Evolutionary conservation across 2,113 vertebrate genomes (phyloP).

Genomic region (Azemiops feae): DNA sequence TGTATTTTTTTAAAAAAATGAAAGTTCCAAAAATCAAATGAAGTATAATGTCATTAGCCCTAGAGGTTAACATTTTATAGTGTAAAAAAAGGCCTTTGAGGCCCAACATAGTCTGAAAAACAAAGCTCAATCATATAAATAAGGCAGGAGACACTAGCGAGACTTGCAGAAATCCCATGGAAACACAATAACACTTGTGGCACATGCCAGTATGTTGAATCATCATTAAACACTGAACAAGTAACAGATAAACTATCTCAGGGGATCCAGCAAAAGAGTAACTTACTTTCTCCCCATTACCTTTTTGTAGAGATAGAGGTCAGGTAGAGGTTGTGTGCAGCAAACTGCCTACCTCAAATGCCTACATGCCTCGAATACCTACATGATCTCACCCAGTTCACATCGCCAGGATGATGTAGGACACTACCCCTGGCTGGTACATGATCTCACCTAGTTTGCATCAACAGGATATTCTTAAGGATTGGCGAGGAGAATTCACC

Average conservation of each 20-base stretch:
- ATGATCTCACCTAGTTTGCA: too few relatives aligned
- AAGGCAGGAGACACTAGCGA: background rate
- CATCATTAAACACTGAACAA: background rate
- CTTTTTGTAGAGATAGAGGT: too few relatives aligned
- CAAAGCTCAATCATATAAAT: background rate
- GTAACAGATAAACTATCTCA: background rate
- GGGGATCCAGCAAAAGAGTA: background rate
- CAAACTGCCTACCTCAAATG: too few relatives aligned
- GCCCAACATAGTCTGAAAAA: background rate
- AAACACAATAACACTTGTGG: background rate
- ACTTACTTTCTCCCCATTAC: background rate
- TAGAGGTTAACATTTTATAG: fast-evolving
- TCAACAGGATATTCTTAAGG: too few relatives aligned
- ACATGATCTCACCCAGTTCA: too few relatives aligned
- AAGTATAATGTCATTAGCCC: background rate
- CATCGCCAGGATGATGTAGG: too few relatives aligned
- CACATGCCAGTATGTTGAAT: background rate
- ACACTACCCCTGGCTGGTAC: too few relatives aligned
- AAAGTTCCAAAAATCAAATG: background rate
- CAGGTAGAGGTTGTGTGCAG: too few relatives aligned
- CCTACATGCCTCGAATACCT: too few relatives aligned
- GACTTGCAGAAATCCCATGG: background rate
- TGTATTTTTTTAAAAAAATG: constrained; percentile 8
- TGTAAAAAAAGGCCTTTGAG: background rate
- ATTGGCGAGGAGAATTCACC: too few relatives aligned